A percentile compares a stretch with the other conserved stretches of the same genome.
phyloP scores from a whole-genome alignment of 2,888 invertebrate species.

The Papilio gigon region DNA sequence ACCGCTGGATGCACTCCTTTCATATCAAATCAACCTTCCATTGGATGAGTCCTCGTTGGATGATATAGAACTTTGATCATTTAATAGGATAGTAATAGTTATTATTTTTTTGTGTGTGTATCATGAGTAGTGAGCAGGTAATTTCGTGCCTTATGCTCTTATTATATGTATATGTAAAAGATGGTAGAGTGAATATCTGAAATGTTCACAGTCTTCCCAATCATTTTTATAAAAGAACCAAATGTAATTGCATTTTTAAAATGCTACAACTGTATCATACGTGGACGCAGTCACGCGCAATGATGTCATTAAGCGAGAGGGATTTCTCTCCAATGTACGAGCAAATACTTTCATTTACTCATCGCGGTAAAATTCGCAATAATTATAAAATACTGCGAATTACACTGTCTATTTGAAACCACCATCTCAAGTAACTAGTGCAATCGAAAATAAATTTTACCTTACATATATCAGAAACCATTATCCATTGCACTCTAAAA shows the following conservation, averaged over 20 bases:
- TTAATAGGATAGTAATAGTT: neutral
- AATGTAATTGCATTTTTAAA: neutral
- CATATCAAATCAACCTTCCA: constrained; percentile 21
- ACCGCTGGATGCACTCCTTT: constrained; percentile 31
- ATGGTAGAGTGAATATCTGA: too few species aligned
- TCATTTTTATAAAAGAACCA: too few species aligned
- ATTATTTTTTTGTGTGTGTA: neutral
- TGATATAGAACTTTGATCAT: constrained; percentile 12
- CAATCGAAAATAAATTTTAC: constrained; percentile 27
- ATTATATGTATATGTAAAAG: too few species aligned
- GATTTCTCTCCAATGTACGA: constrained; percentile 15
- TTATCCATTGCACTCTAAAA: neutral
- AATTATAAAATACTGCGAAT: constrained; percentile 39
- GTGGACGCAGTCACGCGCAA: constrained; percentile 1
- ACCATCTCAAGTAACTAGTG: neutral
- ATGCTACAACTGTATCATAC: neutral
- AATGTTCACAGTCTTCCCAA: too few species aligned
- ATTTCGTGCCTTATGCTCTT: too few species aligned
- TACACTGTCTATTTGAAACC: constrained; percentile 27
- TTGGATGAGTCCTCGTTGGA: neutral
- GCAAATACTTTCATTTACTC: constrained; percentile 40
- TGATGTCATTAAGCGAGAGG: constrained; percentile 19
- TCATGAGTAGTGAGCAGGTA: too few species aligned
- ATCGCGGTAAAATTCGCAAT: constrained; percentile 37
- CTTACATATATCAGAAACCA: neutral